Evolutionary conservation across 2,113 vertebrate genomes (phyloP).

Genomic region (Chaetodon trifascialis): DNA sequence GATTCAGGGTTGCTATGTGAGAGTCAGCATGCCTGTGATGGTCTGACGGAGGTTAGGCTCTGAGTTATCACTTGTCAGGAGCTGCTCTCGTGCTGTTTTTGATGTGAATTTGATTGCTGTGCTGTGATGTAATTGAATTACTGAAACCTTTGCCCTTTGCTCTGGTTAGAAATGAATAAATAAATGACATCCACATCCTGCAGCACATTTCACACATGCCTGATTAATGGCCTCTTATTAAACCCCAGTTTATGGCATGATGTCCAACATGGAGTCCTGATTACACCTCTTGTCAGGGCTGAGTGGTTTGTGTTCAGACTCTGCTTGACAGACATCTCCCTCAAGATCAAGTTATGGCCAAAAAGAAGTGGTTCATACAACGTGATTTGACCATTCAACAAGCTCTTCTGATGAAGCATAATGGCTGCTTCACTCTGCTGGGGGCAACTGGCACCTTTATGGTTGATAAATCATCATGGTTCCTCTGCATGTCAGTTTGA

Average conservation of each 20-base stretch:
- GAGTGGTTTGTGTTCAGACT: background rate
- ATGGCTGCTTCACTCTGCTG: too few relatives aligned
- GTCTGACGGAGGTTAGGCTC: slow-evolving; percentile 16
- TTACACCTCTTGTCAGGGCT: background rate
- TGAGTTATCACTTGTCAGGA: slow-evolving; percentile 27
- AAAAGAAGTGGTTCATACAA: background rate
- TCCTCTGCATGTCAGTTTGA: too few relatives aligned
- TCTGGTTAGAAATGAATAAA: slow-evolving; percentile 30
- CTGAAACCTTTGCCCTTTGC: slow-evolving; percentile 24
- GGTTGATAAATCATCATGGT: too few relatives aligned
- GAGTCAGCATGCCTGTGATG: slow-evolving; percentile 17
- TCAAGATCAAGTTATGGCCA: background rate
- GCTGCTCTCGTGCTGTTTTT: slow-evolving; percentile 1
- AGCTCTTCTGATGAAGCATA: too few relatives aligned
- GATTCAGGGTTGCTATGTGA: slow-evolving; percentile 16
- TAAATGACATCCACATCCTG: slow-evolving; percentile 1
- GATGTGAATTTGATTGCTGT: slow-evolving; percentile 13
- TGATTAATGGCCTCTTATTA: background rate
- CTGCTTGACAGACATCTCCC: background rate
- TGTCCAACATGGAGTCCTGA: background rate
- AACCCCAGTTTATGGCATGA: background rate
- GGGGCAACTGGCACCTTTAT: too few relatives aligned
- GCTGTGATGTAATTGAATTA: slow-evolving; percentile 32
- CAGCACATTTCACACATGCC: slow-evolving; percentile 12
- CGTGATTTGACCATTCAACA: background rate